These are phyloP conservation scores for Pao palembangensis DNA, from an alignment of 2,113 vertebrate species.

Conservation along the genomic window DNA sequence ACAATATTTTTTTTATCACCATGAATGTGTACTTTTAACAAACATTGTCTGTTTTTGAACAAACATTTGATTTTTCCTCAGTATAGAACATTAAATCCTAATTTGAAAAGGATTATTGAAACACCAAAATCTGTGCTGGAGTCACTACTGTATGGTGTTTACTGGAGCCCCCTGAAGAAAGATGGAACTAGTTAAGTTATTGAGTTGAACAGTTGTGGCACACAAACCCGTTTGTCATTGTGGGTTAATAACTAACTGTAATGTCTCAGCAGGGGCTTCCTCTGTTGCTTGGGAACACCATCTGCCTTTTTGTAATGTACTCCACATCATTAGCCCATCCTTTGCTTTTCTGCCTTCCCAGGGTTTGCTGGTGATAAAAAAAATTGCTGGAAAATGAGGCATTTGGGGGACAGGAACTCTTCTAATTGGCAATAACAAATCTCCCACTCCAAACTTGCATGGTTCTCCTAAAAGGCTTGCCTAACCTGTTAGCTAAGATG, in stretches of 20 bases:
- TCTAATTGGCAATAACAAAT: conserved; percentile 44
- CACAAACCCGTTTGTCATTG: conserved; percentile 67
- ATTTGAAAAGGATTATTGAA: no score
- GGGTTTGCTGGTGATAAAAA: conserved; percentile 56
- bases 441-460: conserved; percentile 2
- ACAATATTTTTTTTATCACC: no score
- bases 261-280: conserved; percentile 65
- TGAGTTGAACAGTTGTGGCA: conserved; percentile 6
- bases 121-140: not conserved
- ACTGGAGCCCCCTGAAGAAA: conserved; percentile 21
- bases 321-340: conserved; percentile 69
- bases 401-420: conserved; percentile 19
- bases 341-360: conserved; percentile 36
- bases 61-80: no score
- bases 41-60: no score
- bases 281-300: conserved; percentile 75
- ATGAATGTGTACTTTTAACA: no score
- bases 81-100: no score
- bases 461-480: not conserved
- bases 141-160: conserved; percentile 16
- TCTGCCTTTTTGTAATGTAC: conserved; percentile 69
- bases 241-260: conserved; percentile 66
- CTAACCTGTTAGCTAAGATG: not conserved
- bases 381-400: conserved; percentile 48
- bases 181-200: conserved; percentile 45